Evolutionary conservation across 1,140 invertebrate species (phyloP).

Genomic region (Apis florea): DNA sequence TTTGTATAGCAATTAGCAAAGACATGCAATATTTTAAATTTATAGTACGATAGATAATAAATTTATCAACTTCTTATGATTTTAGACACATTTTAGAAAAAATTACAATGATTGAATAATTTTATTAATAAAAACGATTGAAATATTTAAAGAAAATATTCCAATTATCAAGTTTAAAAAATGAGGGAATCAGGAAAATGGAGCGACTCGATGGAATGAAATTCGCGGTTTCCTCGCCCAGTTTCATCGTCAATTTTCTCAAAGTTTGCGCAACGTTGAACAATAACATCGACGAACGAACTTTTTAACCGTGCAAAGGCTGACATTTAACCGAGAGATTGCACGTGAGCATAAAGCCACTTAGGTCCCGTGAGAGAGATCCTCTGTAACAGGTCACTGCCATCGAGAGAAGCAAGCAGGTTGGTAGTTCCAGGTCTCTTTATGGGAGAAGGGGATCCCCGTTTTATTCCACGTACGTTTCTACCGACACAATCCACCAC

Average conservation of each 20-base stretch:
- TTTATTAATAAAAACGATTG: too few relatives aligned
- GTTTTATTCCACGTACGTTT: constrained; percentile 45
- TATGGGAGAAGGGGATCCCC: constrained; percentile 66
- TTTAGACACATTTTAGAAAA: too few relatives aligned
- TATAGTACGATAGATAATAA: too few relatives aligned
- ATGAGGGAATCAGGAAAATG: neutral
- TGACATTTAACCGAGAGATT: constrained; percentile 58
- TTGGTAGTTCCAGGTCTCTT: constrained; percentile 63
- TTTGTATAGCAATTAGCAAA: too few relatives aligned
- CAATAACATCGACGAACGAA: constrained; percentile 23
- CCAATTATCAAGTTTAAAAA: too few relatives aligned
- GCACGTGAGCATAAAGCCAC: constrained; percentile 56
- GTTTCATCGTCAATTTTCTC: neutral
- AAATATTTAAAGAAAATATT: too few relatives aligned
- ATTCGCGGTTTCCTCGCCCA: neutral
- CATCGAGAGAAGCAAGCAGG: constrained; percentile 68
- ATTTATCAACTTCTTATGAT: too few relatives aligned
- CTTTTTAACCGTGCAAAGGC: constrained; percentile 30
- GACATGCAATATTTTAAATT: too few relatives aligned
- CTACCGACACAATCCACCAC: constrained; percentile 12
- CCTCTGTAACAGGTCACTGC: constrained; percentile 68
- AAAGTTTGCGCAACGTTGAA: constrained; percentile 8
- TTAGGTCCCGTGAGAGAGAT: constrained; percentile 46
- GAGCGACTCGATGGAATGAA: neutral
- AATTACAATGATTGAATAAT: too few relatives aligned